These are phyloP conservation scores for Hormaphis cornu DNA, from an alignment of 1,140 invertebrate species.

Conservation along the genomic window DNA sequence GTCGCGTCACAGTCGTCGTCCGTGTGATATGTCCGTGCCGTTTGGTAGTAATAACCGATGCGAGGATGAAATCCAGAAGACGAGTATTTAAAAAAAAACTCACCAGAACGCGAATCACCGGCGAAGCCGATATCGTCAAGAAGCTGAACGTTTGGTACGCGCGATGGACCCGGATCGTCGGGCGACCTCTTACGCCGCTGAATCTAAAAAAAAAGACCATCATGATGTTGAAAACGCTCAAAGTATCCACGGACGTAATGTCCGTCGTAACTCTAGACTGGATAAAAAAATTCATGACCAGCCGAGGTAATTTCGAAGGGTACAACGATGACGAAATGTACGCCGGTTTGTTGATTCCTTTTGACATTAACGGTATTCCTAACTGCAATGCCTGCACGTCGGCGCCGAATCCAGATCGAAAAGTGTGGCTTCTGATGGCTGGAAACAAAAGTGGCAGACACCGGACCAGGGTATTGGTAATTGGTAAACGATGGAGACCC, in stretches of 20 bases:
- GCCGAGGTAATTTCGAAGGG: conserved; percentile 22
- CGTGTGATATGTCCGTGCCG: conserved; percentile 26
- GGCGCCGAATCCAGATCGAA: conserved; percentile 37
- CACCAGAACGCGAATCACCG: not conserved
- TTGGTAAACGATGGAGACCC: conserved; percentile 46
- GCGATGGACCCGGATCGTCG: conserved; percentile 6
- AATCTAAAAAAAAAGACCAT: conserved; percentile 12
- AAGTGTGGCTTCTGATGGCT: conserved; percentile 47
- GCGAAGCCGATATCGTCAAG: conserved; percentile 4
- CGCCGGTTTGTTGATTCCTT: conserved; percentile 43
- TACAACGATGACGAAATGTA: conserved; percentile 46
- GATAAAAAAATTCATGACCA: conserved; percentile 5
- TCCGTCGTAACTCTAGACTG: conserved; percentile 12
- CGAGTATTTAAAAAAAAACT: not conserved
- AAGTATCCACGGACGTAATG: not conserved
- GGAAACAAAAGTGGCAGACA: conserved; percentile 46
- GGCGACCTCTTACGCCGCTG: conserved; percentile 7
- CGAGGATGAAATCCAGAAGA: conserved; percentile 11
- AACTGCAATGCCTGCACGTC: conserved; percentile 39
- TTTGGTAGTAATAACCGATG: not conserved
- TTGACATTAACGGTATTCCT: conserved; percentile 46
- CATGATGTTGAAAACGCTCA: conserved; percentile 10
- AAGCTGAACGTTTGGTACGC: conserved; percentile 19
- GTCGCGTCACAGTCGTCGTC: conserved; percentile 26
- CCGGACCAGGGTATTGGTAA: conserved; percentile 45